A percentile compares a stretch with the other conserved stretches of the same genome.
Conservation (phyloP, 1,140 invertebrate species). For the Dendrolimus punctatus region DNA sequence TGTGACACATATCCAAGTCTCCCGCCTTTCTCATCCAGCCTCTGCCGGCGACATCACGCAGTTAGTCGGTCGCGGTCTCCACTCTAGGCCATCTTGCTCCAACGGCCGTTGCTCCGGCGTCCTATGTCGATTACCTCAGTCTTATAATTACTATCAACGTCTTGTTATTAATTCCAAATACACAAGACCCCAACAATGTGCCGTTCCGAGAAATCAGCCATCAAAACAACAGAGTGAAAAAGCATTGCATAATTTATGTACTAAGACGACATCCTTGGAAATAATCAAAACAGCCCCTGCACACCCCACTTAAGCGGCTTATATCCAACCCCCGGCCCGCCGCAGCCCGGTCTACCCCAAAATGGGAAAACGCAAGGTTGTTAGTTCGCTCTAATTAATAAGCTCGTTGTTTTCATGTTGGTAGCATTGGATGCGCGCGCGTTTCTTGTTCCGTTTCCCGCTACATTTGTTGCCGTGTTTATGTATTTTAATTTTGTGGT, state of each 20-base stretch:
- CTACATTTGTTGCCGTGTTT: too few relatives aligned
- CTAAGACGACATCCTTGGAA: constrained; percentile 62
- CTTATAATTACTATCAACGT: too few relatives aligned
- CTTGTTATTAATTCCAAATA: too few relatives aligned
- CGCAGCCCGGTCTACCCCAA: constrained; percentile 23
- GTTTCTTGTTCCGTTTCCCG: not conserved
- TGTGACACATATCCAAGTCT: too few relatives aligned
- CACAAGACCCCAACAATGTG: too few relatives aligned
- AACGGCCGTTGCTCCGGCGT: too few relatives aligned
- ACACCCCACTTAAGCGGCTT: constrained; percentile 58
- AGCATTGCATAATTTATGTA: constrained; percentile 62
- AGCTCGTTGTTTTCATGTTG: constrained; percentile 35
- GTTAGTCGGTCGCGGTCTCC: too few relatives aligned
- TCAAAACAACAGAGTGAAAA: constrained; percentile 12
- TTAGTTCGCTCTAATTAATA: constrained; percentile 59
- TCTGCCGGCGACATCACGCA: too few relatives aligned
- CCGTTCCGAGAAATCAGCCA: not conserved
- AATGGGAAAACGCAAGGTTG: constrained; percentile 40
- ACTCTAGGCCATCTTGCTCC: too few relatives aligned
- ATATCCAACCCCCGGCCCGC: constrained; percentile 23
- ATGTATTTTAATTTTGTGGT: too few relatives aligned
- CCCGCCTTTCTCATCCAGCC: too few relatives aligned
- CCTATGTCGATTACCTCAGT: too few relatives aligned
- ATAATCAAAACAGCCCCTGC: constrained; percentile 55
- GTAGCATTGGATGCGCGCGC: constrained; percentile 10